Percentiles rank a stretch among this genome's conserved stretches.
These are phyloP conservation scores for Ichneumon xanthorius DNA, from an alignment of 2,888 invertebrate species.

Conservation along the genomic window DNA sequence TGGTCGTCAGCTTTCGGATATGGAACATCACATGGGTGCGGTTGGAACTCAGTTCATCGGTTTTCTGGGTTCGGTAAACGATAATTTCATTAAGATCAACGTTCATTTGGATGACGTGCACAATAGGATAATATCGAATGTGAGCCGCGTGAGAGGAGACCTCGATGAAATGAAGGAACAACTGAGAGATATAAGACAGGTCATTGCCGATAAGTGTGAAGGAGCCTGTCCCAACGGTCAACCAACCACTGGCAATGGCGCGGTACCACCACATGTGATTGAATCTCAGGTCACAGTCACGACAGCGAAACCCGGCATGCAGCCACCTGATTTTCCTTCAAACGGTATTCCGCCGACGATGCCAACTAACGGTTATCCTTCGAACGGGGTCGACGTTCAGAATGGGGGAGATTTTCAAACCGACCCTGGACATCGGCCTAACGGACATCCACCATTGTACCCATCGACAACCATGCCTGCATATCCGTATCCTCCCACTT, in stretches of 20 bases:
- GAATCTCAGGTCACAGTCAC: neutral
- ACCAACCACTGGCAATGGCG: neutral
- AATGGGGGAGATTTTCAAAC: neutral
- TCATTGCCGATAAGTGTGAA: slow-evolving; percentile 34
- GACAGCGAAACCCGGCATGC: too few relatives aligned
- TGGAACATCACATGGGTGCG: neutral
- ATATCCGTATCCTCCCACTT: neutral
- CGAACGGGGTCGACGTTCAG: neutral
- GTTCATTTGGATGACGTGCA: slow-evolving; percentile 17
- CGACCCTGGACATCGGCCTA: neutral
- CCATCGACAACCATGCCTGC: neutral
- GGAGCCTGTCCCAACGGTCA: neutral
- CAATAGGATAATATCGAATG: slow-evolving; percentile 29
- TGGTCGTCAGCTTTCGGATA: neutral
- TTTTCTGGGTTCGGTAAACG: neutral
- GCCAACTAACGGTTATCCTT: neutral
- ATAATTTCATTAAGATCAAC: neutral
- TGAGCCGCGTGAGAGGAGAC: slow-evolving; percentile 16
- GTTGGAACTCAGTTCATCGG: neutral
- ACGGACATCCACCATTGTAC: neutral
- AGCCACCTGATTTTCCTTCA: slow-evolving; percentile 15
- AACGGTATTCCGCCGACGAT: slow-evolving; percentile 11
- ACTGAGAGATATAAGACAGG: slow-evolving; percentile 30
- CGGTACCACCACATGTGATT: neutral
- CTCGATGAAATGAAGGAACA: slow-evolving; percentile 35